Evolutionary conservation across 2,113 vertebrate species (phyloP).

Genomic region (Sinocyclocheilus anshuiensis): DNA sequence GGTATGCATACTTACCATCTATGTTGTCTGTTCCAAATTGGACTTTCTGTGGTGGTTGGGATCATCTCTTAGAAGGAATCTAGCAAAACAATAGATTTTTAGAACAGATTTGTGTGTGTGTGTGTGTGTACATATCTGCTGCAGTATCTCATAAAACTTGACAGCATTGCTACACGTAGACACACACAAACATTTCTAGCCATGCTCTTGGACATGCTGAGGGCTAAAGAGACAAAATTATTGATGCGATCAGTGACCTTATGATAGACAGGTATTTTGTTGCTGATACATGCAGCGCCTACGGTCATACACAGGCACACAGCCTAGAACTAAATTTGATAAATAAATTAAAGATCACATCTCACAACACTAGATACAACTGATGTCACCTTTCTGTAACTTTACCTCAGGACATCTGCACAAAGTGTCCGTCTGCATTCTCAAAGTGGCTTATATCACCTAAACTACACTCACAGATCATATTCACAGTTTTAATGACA

Average conservation of each 20-base stretch:
- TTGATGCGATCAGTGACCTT: conserved; percentile 35
- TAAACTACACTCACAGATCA: background rate
- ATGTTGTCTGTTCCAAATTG: too few species aligned
- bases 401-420: background rate
- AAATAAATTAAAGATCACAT: conserved; percentile 45
- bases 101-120: background rate
- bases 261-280: conserved; percentile 16
- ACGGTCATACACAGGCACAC: conserved; percentile 21
- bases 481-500: background rate
- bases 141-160: conserved; percentile 2
- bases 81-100: too few species aligned
- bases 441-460: background rate
- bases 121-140: background rate
- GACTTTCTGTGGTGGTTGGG: background rate
- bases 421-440: background rate
- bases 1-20: too few species aligned
- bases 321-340: conserved; percentile 40
- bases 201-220: conserved; percentile 3
- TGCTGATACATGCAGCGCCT: conserved; percentile 23
- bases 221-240: conserved; percentile 13
- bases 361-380: conserved; percentile 27
- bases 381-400: conserved; percentile 26
- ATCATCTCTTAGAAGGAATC: background rate
- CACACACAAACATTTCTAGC: conserved; percentile 19
- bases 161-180: background rate